Evolutionary conservation across 2,888 invertebrate genomes (phyloP), one percentile per base, ranked within the genome.

Genomic region (Caenorhabditis sulstoni): DNA sequence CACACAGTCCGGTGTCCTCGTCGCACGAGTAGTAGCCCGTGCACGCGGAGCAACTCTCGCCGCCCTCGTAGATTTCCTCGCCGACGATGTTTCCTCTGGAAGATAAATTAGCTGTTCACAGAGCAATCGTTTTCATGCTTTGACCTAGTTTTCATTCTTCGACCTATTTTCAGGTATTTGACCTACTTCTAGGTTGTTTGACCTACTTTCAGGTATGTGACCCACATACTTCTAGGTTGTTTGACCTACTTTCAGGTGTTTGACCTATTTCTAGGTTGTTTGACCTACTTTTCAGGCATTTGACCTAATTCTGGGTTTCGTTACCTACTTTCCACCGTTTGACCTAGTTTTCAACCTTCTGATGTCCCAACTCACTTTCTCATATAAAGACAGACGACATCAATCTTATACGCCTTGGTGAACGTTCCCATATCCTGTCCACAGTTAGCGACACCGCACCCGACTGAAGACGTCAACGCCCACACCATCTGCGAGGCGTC

Each of bases 371-470:
- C 55, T 29, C 37, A 55, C 57, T 39, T 37, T 39, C 18, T 35
- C n/a, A 18, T 37, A 16, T 57, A 57, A 4, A n/a, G n/a, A 23
- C 59, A 59, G n/a, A 59, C 59, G 4, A 59, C 59, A 2, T 29
- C n/a, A 23, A 45, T 45, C 35, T 37, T 47, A 5, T 11, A 49
- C 0, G 49, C 20, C 1, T 62, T 23, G 16, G 12, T 12, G 18
- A 47, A 49, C 16, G 16, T 16, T 7, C 37, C 37, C 20, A 2
- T 18, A n/a, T 62, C 61, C 5, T 29, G 47, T n/a, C 61, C 61
- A 18, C 61, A 62, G 16, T 62, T 50, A n/a, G 45, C 47, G 29
- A 62, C 61, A 18, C 61, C 61, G 47, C 61, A 62, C 12, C 61
- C 61, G 16, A 62, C 29, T 7, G n/a, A 49, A 7, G 11, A 20